phyloP scores from a whole-genome alignment of 2,797 vertebrate species.

The Pogoniulus pusillus region DNA sequence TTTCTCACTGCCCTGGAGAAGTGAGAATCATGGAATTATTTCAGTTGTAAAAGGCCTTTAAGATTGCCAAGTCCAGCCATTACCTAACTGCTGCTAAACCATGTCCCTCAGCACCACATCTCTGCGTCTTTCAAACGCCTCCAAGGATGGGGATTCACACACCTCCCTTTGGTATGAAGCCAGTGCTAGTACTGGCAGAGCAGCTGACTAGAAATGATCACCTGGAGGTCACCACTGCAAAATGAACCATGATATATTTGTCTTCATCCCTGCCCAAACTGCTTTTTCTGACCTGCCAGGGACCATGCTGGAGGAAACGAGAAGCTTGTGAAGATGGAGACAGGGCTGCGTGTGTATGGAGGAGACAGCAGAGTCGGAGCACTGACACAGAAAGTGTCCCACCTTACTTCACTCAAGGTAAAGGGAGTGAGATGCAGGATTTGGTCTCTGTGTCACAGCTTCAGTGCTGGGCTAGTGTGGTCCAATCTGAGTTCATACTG shows the following conservation, averaged over 20 bases:
- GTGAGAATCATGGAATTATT: too few species aligned
- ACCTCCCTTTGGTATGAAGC: background rate
- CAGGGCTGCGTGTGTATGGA: constrained; percentile 88
- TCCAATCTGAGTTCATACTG: background rate
- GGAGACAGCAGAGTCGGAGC: constrained; percentile 91
- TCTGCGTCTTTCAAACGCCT: too few species aligned
- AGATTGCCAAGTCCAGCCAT: too few species aligned
- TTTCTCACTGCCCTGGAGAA: background rate
- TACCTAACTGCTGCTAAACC: too few species aligned
- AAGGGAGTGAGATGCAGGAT: constrained; percentile 2
- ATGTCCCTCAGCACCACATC: too few species aligned
- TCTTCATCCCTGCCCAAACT: background rate
- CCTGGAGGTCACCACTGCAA: too few species aligned
- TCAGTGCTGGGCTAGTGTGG: background rate
- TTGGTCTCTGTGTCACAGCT: background rate
- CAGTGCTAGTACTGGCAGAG: background rate
- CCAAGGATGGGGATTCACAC: too few species aligned
- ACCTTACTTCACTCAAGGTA: constrained; percentile 89
- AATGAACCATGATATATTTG: too few species aligned
- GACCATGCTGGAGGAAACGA: constrained; percentile 97
- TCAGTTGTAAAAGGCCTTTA: too few species aligned
- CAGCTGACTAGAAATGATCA: too few species aligned
- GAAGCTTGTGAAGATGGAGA: constrained; percentile 88
- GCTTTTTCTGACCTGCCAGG: constrained; percentile 73
- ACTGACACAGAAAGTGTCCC: constrained; percentile 89